Base-by-base conservation (phyloP, 1,140 invertebrate species). In the Hylaeus anthracinus region DNA sequence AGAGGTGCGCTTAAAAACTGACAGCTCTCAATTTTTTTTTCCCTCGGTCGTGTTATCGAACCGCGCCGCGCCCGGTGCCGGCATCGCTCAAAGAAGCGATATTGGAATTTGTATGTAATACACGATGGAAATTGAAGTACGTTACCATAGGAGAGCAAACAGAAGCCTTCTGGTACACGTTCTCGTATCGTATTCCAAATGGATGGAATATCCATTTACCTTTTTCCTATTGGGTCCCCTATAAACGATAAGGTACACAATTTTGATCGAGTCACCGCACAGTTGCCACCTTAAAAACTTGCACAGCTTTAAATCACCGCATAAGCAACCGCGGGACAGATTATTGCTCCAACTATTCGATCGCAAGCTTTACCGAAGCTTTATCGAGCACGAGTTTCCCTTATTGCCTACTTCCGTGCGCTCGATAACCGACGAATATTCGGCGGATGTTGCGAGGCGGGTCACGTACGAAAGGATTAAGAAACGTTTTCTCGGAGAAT, bases 91-190 rank as follows among this genome's bases (percentile, higher is more conserved):
- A 70, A 77, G 65, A 51, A 69, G 26, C 2, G 74, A 48, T 77
- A 77, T 77, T 77, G 65, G 74, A 77, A 77, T 69, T 77, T 77
- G 48, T 48, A 60, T 60, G 74, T 70, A 77, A 77, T 60, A 51
- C 55, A n/a, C 45, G 45, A 8, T 14, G 14, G 74, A 60, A 60
- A 77, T 70, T 60, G 74, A 10, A n/a, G 58, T 60, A 60, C 58
- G 58, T 14, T 41, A 45, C 3, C 26, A 9, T 5, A 9, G 2
- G 8, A 26, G 65, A 41, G 55, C 65, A 58, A 77, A 70, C 74
- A 48, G 41, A 39, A 4, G 45, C 75, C 51, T 55, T 5, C n/a
- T 9, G 0, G 12, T 58, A n/a, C n/a, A 10, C 0, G 26, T 10
- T 9, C 9, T 41, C 9, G 51, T 8, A 14, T 15, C 55, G 15